Evolutionary conservation across 2,888 invertebrate genomes (phyloP).

Genomic region (Argyresthia albistria): DNA sequence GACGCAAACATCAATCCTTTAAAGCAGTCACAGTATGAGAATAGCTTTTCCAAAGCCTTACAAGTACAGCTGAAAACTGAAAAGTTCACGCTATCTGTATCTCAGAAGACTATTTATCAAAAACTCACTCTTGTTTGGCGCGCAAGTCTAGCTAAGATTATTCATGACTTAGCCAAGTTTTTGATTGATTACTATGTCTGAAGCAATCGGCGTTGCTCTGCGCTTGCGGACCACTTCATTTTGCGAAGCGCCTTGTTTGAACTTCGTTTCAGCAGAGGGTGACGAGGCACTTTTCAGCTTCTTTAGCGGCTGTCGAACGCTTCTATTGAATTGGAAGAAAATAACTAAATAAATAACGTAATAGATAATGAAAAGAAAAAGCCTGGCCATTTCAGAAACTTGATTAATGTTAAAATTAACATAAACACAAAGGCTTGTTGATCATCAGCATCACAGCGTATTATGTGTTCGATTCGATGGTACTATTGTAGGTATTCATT

Average conservation of each 20-base stretch:
- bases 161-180: constrained; percentile 62
- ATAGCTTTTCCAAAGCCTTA: no score
- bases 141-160: constrained; percentile 22
- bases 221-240: constrained; percentile 61
- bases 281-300: constrained; percentile 36
- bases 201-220: constrained; percentile 52
- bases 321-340: background rate
- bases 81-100: background rate
- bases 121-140: constrained; percentile 1
- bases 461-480: no score
- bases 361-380: no score
- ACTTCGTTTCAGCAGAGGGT: constrained; percentile 29
- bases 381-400: no score
- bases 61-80: no score
- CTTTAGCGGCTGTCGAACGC: background rate
- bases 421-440: no score
- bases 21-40: no score
- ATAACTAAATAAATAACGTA: background rate
- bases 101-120: constrained; percentile 1
- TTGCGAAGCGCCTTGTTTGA: constrained; percentile 52
- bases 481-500: no score
- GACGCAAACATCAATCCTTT: no score
- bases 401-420: no score
- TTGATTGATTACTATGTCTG: constrained; percentile 63
- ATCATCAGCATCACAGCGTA: no score